phyloP scores from a whole-genome alignment of 2,113 vertebrate genomes.

The Otocyon megalotis region DNA sequence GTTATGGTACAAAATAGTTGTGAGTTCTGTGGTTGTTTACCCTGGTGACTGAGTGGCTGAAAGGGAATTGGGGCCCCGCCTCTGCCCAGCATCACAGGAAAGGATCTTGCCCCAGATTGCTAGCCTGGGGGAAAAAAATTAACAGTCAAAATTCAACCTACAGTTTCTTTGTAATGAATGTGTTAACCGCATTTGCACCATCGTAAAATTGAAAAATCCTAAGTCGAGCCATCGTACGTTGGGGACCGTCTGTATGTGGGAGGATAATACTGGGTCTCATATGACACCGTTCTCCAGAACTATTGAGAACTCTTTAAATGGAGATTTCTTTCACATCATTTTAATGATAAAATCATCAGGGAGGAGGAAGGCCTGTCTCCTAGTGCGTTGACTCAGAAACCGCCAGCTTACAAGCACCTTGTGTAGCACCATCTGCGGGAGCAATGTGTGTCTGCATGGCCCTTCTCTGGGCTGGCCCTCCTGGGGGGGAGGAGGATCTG shows the following conservation, averaged over 20 bases:
- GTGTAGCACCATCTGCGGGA: neutral
- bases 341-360: neutral
- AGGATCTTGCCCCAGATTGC: too few species aligned
- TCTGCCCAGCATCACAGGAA: too few species aligned
- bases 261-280: neutral
- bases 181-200: neutral
- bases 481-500: neutral
- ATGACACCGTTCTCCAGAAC: neutral
- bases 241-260: neutral
- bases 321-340: neutral
- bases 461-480: neutral
- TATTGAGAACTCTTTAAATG: neutral
- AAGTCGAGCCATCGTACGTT: neutral
- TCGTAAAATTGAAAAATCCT: neutral
- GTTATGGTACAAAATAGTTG: too few species aligned
- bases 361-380: neutral
- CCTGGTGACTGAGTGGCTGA: too few species aligned
- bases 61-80: too few species aligned
- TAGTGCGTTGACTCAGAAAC: neutral
- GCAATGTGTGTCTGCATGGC: fast-evolving
- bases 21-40: too few species aligned
- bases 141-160: neutral
- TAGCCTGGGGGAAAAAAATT: neutral
- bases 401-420: neutral
- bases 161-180: neutral